Evolutionary conservation across 2,113 vertebrate genomes (phyloP), one percentile per base, ranked within the genome.

Genomic region (Meleagris gallopavo): DNA sequence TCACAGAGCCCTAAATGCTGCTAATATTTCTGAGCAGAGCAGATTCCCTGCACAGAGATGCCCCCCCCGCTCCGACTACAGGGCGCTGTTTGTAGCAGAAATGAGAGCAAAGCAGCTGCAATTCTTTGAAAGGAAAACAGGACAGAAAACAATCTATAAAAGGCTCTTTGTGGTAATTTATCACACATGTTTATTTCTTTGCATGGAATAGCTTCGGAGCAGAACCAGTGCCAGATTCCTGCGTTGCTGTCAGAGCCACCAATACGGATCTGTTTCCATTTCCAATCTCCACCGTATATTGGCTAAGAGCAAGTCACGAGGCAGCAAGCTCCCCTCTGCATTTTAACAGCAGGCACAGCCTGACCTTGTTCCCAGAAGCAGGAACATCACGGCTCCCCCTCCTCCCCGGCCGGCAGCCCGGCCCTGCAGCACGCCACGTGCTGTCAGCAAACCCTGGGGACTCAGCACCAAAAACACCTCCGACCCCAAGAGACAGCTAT

Each of bases 81-180:
- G 57, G 73, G 76, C 1, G 5, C 65, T 77, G 76, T 91, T 94
- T 86, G 72, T 8, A 80, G 69, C 76, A 76, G 73, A 83, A 94
- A 92, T 88, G 72, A 78, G 73, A 94, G 88, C 90, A 64, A 83
- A 92, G 65, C 94, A 96, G 96, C 94, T 96, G 95, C 81, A 95
- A 65, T 86, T 93, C 90, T 96, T 87, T 96, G 92, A 95, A 94
- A 96, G 94, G 83, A 96, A 95, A 96, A 90, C 86, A 95, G 88
- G 69, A 60, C 86, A 88, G 79, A 94, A 92, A 96, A 95, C 95
- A 96, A 96, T 88, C 95, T 95, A 94, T 95, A 93, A 96, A 95
- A 96, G 96, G 93, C 94, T 74, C 95, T 96, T 95, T 97, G 94
- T 96, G 93, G 89, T 95, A 88, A 97, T 96, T 93, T 95, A 91